Conservation (phyloP, 2,113 vertebrate species). For the Albula goreensis region DNA sequence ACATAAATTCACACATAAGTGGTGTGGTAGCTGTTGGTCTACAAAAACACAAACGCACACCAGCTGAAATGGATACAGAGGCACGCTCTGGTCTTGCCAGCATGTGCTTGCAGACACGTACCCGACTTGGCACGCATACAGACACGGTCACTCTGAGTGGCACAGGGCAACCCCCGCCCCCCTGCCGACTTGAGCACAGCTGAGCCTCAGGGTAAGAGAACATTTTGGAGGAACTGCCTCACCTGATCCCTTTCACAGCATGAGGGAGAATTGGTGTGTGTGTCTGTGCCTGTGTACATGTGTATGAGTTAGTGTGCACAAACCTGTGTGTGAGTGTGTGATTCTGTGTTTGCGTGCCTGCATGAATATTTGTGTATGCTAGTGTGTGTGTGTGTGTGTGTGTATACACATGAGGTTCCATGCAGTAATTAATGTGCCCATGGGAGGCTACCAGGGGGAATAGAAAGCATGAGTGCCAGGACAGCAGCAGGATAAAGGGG, state of each 20-base stretch:
- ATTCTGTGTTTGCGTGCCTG: slow-evolving; percentile 15
- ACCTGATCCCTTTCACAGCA: slow-evolving; percentile 59
- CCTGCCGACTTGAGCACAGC: slow-evolving; percentile 54
- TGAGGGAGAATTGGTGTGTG: slow-evolving; percentile 21
- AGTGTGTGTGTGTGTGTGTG: slow-evolving; percentile 41
- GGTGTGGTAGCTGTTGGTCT: not conserved
- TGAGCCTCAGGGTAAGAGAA: slow-evolving; percentile 65
- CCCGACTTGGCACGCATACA: slow-evolving; percentile 61
- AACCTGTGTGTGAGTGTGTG: not conserved
- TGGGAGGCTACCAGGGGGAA: slow-evolving; percentile 59
- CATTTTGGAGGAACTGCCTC: slow-evolving; percentile 61
- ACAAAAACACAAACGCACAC: not conserved
- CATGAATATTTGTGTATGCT: not conserved
- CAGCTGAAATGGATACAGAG: slow-evolving; percentile 8
- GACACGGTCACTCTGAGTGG: slow-evolving; percentile 30
- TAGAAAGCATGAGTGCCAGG: slow-evolving; percentile 67
- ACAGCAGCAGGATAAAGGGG: slow-evolving; percentile 52
- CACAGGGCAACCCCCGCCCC: slow-evolving; percentile 42
- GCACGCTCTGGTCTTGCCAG: not conserved
- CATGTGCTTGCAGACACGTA: slow-evolving; percentile 46
- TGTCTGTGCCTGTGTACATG: not conserved
- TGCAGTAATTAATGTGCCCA: slow-evolving; percentile 65
- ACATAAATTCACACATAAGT: not conserved
- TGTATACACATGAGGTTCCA: slow-evolving; percentile 53
- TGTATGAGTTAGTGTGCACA: not conserved